Evolutionary conservation across 2,113 vertebrate species (phyloP), one percentile per base, ranked within the genome.

Genomic region (Cynopterus brachyotis): DNA sequence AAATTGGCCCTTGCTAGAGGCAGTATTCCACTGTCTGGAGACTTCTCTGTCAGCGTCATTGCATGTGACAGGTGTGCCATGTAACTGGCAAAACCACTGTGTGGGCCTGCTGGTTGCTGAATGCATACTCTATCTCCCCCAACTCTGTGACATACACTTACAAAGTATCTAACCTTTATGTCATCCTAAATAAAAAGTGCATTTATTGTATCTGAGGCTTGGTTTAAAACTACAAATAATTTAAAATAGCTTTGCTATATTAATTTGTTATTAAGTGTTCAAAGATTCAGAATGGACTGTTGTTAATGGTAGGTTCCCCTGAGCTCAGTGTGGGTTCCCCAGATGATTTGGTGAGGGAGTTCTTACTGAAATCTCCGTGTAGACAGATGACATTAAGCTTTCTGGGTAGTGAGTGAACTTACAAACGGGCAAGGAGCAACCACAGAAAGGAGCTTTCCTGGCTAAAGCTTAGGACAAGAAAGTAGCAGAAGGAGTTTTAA

Each of bases 241-340:
- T 95, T 91, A 72, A 57, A 92, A 47, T 76, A 81, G 12, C 30
- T 55, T 91, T 92, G 45, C 70, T 42, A 9, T 67, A 73, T 72
- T 91, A 89, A 50, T 69, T 90, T 96, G 50, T 93, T 92, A 60
- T 70, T 95, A 92, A 86, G 78, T 94, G n/a, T 87, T 95, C 79
- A 80, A 89, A 95, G 72, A 57, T 95, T 89, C 35, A 73, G 16
- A 45, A 5, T 79, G 35, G 37, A 53, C 53, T 95, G 26, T 12
- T 92, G 28, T 73, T 89, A 50, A 60, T 60, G 15, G 59, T 37
- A 76, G 37, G 42, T 92, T 13, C 30, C 69, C 20, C 8, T 5
- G 40, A 47, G 10, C 50, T 79, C 26, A 32, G 11, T 70, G 50
- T n/a, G n/a, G 42, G 28, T 84, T 92, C 17, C 50, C 26, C 53